Conservation (phyloP, 1,140 invertebrate species). For the Stegodyphus mimosarum region DNA sequence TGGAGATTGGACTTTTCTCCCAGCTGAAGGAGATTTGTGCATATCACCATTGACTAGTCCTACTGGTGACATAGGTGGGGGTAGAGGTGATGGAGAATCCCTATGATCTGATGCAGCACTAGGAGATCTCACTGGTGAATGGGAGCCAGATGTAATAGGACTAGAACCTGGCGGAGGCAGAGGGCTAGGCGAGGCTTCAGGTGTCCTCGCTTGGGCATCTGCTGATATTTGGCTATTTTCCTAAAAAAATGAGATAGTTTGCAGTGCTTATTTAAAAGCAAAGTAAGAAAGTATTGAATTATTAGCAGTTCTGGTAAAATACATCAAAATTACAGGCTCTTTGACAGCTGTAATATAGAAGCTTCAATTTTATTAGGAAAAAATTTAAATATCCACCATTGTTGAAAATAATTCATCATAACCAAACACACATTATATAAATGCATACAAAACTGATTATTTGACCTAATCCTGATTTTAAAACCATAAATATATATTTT, state of each 20-base stretch:
- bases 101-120: conserved; percentile 25
- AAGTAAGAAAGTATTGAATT: too few species aligned
- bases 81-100: conserved; percentile 58
- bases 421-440: too few species aligned
- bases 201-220: conserved; percentile 51
- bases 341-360: too few species aligned
- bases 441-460: too few species aligned
- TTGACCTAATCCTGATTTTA: too few species aligned
- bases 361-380: too few species aligned
- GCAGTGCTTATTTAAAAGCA: too few species aligned
- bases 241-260: neutral
- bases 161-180: conserved; percentile 59
- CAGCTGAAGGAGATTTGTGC: conserved; percentile 26
- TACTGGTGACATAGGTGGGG: conserved; percentile 53
- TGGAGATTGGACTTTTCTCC: conserved; percentile 41
- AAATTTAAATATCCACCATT: too few species aligned
- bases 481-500: too few species aligned
- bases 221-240: conserved; percentile 21
- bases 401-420: too few species aligned
- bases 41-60: conserved; percentile 54
- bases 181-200: conserved; percentile 63
- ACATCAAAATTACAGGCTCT: too few species aligned
- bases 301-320: too few species aligned
- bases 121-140: conserved; percentile 52
- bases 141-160: conserved; percentile 62